Evolutionary conservation across 2,888 invertebrate species (phyloP), one percentile per base, ranked within the genome.

Genomic region (Rhagonycha lutea): DNA sequence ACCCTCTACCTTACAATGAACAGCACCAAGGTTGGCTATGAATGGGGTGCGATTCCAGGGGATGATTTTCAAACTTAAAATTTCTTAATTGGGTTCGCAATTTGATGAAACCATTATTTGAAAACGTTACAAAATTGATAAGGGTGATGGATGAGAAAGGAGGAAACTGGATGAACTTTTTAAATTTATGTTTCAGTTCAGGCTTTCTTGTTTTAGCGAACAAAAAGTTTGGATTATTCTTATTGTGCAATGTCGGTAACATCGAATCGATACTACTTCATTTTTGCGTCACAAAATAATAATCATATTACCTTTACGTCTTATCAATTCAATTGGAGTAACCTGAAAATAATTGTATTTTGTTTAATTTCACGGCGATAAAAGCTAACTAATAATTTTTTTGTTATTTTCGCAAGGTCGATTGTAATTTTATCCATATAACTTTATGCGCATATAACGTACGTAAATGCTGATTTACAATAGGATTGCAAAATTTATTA

Each of bases 1-100:
- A 81, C 85, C 84, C 84, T 82, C 82, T 80, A 81, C 79, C 82
- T 84, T 81, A 85, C 84, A 85, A 86, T 84, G 85, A 86, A 85
- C 85, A 82, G 81, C 82, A 74, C 82, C 85, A 84, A 84, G 84
- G 85, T 81, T 83, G 83, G 79, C 81, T 82, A 84, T 86, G 85
- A 86, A 86, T 86, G 85, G 81, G 83, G 81, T 70, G 76, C 79
- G 79, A 80, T 79, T 77, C 73, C 78, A 63, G 78, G 78, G 79
- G 76, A 78, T 80, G 71, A 79, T 72, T 74, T 71, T 76, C 61
- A 65, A 63, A 61, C 61, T 67, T 70, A 32, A 65, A 69, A 69
- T 69, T 75, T 76, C 23, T 63, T 18, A 68, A 71, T 47, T 65
- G 47, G 47, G 47, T 71, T 60, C 47, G 32, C 68, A 70, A 67